Evolutionary conservation across 2,888 invertebrate genomes (phyloP).

Genomic region (Andrena dorsata): DNA sequence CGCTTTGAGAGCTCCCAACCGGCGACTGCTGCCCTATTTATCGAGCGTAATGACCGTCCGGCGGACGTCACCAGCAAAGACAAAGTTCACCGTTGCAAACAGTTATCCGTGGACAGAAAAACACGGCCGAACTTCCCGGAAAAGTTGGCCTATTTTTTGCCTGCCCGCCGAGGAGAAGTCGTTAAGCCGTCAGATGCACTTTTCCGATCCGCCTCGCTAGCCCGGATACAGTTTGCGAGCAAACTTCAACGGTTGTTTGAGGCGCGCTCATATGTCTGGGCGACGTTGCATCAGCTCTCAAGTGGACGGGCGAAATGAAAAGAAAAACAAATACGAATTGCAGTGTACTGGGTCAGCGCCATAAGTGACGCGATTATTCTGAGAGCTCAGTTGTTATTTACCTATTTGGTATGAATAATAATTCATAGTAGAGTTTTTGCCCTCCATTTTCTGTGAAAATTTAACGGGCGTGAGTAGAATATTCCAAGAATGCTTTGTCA

Average conservation of each 20-base stretch:
- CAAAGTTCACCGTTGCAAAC: constrained; percentile 45
- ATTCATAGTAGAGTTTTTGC: too few relatives aligned
- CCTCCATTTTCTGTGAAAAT: too few relatives aligned
- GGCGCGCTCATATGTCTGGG: constrained; percentile 12
- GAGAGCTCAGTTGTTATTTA: too few relatives aligned
- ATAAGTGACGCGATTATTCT: too few relatives aligned
- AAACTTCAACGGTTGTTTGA: constrained; percentile 4
- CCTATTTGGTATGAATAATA: too few relatives aligned
- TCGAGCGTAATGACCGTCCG: constrained; percentile 46
- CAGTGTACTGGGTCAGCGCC: too few relatives aligned
- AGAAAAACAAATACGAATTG: too few relatives aligned
- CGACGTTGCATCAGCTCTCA: constrained; percentile 1
- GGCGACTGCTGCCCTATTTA: constrained; percentile 19
- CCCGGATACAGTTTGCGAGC: neutral
- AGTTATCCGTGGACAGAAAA: constrained; percentile 39
- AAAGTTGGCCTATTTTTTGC: constrained; percentile 46
- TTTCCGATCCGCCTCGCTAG: constrained; percentile 25
- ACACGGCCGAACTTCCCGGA: constrained; percentile 38
- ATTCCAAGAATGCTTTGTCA: too few relatives aligned
- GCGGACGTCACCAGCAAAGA: constrained; percentile 41
- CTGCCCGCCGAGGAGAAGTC: constrained; percentile 35
- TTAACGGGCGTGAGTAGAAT: too few relatives aligned
- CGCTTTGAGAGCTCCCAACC: constrained; percentile 10
- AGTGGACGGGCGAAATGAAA: too few relatives aligned
- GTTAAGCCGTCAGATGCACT: constrained; percentile 58